These are phyloP conservation scores for Lepus timidus DNA, from an alignment of 2,113 vertebrate genomes.

Conservation along the genomic window DNA sequence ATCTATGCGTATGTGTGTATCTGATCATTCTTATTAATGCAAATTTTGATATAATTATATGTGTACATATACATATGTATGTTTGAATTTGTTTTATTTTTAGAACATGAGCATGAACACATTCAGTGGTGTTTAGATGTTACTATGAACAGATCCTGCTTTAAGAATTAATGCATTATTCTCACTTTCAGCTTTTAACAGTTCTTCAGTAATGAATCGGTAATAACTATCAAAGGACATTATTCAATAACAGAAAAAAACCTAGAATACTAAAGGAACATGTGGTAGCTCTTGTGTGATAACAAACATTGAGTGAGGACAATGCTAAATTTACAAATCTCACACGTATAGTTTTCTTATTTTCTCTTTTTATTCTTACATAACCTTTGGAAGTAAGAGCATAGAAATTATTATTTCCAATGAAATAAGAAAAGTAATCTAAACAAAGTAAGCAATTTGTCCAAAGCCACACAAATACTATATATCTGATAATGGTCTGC, in stretches of 20 bases:
- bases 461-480: slow-evolving; percentile 12
- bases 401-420: slow-evolving; percentile 1
- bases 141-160: not conserved
- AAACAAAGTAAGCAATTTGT: not conserved
- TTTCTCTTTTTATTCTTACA: not conserved
- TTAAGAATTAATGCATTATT: not conserved
- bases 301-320: not conserved
- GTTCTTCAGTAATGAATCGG: slow-evolving; percentile 14
- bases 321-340: not conserved
- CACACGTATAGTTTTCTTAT: not conserved
- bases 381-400: not conserved
- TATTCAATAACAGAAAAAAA: slow-evolving; percentile 2
- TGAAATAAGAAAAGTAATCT: not conserved
- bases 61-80: not conserved
- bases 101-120: slow-evolving; percentile 18
- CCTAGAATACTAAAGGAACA: not conserved
- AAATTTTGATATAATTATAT: too few relatives aligned
- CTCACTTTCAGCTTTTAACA: not conserved
- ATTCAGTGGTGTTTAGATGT: not conserved
- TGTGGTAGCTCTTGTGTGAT: not conserved
- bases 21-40: too few relatives aligned
- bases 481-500: not conserved
- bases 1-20: too few relatives aligned
- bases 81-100: not conserved
- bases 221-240: not conserved